Base-by-base conservation (phyloP, 2,113 vertebrate genomes). In the Ifrita kowaldi region DNA sequence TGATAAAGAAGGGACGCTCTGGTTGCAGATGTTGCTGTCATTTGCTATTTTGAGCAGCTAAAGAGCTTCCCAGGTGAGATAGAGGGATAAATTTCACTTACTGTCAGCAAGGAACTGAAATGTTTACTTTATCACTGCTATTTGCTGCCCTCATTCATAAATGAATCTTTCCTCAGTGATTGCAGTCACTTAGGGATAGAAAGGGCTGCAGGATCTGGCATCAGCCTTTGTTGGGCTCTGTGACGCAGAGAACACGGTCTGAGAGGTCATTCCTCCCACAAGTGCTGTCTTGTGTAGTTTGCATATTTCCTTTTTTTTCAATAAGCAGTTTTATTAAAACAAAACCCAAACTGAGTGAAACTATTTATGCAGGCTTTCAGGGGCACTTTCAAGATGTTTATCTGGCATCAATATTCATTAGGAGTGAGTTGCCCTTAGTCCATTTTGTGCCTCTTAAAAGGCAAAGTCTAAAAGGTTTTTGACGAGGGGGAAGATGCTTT, bases 321-420 rank as follows among this genome's bases (percentile, higher is more conserved):
- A n/a, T 70, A 63, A 60, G 56, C 56, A 52, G 22, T 63, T 41
- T 35, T 89, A 37, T 22, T 74, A 42, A 70, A 77, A 86, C 82
- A 32, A 63, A 85, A 63, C 4, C 28, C 50, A 67, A 75, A 62
- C 37, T 59, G 69, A 84, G 47, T 4, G 46, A 57, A 89, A 73
- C 18, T 55, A 9, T 88, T 93, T 69, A 41, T 79, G 32, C 63
- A 69, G 44, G 49, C 78, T 87, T 91, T 83, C 78, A 71, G 89
- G 87, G 93, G 74, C 84, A 69, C 84, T 92, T 92, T 78, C 13
- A 70, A 91, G 87, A 71, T 60, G 83, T 78, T 94, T 84, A 55
- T 79, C 69, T 82, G 93, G 27, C 74, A 50, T 64, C 7, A 14
- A 59, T 78, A 70, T 79, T 87, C 70, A 44, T 93, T 85, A 83